Evolutionary conservation across 2,113 vertebrate species (phyloP).

Genomic region (Alligator mississippiensis): DNA sequence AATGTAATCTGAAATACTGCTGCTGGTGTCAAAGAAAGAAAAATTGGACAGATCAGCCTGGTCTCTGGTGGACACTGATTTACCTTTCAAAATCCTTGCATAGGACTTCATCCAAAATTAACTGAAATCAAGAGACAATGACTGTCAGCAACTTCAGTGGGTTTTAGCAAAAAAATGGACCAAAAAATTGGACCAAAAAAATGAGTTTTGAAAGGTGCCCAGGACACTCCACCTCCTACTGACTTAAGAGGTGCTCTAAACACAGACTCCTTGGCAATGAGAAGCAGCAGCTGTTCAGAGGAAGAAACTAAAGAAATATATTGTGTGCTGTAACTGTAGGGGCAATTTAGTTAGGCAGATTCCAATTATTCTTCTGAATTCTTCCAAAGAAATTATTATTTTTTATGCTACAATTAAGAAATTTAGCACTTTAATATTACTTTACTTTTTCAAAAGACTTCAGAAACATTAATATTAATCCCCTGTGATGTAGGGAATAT

Average conservation of each 20-base stretch:
- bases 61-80: background rate
- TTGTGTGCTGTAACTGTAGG: background rate
- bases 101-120: background rate
- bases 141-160: background rate
- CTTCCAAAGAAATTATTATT: background rate
- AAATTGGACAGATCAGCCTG: background rate
- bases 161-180: background rate
- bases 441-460: background rate
- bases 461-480: background rate
- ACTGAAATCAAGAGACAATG: background rate
- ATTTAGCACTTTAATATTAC: background rate
- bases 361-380: background rate
- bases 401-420: background rate
- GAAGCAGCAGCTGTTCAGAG: background rate
- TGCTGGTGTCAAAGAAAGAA: background rate
- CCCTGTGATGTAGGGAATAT: background rate
- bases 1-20: background rate
- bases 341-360: background rate
- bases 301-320: background rate
- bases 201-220: background rate
- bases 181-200: background rate
- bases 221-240: background rate
- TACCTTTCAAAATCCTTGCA: background rate
- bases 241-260: background rate
- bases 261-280: background rate